Conservation (phyloP, 2,888 invertebrate genomes). For the Dryococelus australis region DNA sequence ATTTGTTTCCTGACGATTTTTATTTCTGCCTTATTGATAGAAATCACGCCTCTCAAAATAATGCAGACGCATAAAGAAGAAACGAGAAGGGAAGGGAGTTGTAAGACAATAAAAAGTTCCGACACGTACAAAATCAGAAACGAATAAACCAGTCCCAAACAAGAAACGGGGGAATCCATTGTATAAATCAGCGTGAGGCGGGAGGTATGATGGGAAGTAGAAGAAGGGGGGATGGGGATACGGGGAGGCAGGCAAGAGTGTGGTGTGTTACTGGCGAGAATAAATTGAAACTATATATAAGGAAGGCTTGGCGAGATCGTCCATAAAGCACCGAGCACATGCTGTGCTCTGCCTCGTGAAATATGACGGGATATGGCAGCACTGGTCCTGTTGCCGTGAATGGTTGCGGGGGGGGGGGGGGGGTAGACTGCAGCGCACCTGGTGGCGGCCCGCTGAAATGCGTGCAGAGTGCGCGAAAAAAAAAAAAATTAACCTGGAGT, state of each 20-base stretch:
- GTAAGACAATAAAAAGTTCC: not conserved
- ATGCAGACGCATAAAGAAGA: not conserved
- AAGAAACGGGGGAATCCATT: slow-evolving; percentile 16
- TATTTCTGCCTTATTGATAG: not conserved
- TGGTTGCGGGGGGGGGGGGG: not conserved
- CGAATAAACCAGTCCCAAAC: slow-evolving; percentile 10
- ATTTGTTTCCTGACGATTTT: slow-evolving; percentile 5
- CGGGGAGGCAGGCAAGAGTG: not conserved
- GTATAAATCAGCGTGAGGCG: slow-evolving; percentile 1
- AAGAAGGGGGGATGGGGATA: not conserved
- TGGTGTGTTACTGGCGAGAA: slow-evolving; percentile 16
- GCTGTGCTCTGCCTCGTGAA: not conserved
- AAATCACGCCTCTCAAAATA: not conserved
- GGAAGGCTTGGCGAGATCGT: not conserved
- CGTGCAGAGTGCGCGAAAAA: not conserved
- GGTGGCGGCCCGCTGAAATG: not conserved
- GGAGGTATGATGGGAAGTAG: too few relatives aligned
- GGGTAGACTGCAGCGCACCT: not conserved
- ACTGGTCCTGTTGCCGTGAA: not conserved
- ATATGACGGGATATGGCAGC: slow-evolving; percentile 16
- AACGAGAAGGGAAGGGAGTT: not conserved
- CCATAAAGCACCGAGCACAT: slow-evolving; percentile 6
- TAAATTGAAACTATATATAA: slow-evolving; percentile 16
- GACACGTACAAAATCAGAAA: slow-evolving; percentile 16
- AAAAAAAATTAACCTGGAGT: not conserved